phyloP scores from a whole-genome alignment of 2,888 invertebrate species.

The Sminthurinus aureus region DNA sequence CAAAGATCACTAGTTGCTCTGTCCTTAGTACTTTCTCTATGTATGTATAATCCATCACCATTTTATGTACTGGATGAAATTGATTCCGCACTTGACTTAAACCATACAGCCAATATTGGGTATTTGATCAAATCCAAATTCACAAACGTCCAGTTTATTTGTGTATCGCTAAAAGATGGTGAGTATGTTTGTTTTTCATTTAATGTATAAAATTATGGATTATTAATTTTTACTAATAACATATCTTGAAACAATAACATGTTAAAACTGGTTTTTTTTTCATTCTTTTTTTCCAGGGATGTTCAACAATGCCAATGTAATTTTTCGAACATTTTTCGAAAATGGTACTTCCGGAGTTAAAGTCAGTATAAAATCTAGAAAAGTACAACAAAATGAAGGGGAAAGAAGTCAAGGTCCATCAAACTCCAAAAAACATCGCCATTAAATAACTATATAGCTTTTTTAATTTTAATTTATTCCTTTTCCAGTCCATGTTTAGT shows the following conservation, averaged over 20 bases:
- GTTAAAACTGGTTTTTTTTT: not conserved
- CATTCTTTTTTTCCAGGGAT: conserved; percentile 71
- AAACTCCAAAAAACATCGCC: not conserved
- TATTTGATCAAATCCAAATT: conserved; percentile 92
- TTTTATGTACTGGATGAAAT: conserved; percentile 99
- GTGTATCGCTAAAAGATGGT: conserved; percentile 93
- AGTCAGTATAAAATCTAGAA: conserved; percentile 25
- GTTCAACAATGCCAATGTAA: conserved; percentile 98
- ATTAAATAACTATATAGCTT: not conserved
- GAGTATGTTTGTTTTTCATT: conserved; percentile 9
- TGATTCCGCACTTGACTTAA: conserved; percentile 96
- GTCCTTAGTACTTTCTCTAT: conserved; percentile 93
- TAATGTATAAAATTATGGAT: not conserved
- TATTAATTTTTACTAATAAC: not conserved
- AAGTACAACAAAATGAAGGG: not conserved
- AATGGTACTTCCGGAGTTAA: conserved; percentile 93
- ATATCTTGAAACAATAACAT: no score
- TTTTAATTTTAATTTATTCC: not conserved
- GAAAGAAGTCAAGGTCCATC: not conserved
- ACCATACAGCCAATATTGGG: conserved; percentile 98
- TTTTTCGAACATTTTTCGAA: conserved; percentile 92
- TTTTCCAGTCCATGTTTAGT: not conserved
- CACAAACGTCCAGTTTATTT: conserved; percentile 90
- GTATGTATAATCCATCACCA: conserved; percentile 97
- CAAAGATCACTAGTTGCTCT: conserved; percentile 95